Evolutionary conservation across 2,888 invertebrate genomes (phyloP), one percentile per base, ranked within the genome.

Genomic region (Colostygia pectinataria): DNA sequence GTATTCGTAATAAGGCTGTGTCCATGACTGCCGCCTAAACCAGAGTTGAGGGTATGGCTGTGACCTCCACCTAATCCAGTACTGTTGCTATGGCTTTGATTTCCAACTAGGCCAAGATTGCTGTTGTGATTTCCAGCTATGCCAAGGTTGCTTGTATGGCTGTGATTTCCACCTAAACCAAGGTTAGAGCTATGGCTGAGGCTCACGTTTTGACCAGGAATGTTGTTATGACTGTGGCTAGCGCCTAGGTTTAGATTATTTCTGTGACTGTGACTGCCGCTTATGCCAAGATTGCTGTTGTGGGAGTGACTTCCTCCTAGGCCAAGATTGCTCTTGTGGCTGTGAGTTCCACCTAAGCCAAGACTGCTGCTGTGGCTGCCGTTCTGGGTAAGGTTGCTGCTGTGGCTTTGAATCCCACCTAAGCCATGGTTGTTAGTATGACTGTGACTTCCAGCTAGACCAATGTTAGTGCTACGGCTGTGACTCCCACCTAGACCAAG

Each of bases 171-270:
- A 6, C 41, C 14, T 24, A 31, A n/a, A 4, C 29, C 33, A 31
- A 59, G 54, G 13, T 61, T 60, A 15, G 34, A 23, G 36, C 31
- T 40, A 20, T 47, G 52, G n/a, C 24, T 39, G 12, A 42, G 41
- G 9, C 18, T 37, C 7, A 33, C 42, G 9, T 23, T 18, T n/a
- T 24, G 12, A 5, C 34, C 18, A 20, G 13, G 12, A 20, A 28
- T 40, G 14, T 2, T 31, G 25, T 13, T 32, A 15, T 38, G 45
- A 20, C n/a, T 18, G 9, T 38, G 45, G 24, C 37, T 33, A 2
- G 37, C 31, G 5, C 37, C 14, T 13, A 13, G 4, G 12, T 36
- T 25, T 18, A 23, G 20, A 10, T 38, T 43, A 9, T 12, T 12
- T 12, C 7, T 28, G 23, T 44, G 38, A 14, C 15, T 39, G 20